These are phyloP conservation scores for Stegastes partitus DNA, from an alignment of 2,113 vertebrate species.

Conservation along the genomic window DNA sequence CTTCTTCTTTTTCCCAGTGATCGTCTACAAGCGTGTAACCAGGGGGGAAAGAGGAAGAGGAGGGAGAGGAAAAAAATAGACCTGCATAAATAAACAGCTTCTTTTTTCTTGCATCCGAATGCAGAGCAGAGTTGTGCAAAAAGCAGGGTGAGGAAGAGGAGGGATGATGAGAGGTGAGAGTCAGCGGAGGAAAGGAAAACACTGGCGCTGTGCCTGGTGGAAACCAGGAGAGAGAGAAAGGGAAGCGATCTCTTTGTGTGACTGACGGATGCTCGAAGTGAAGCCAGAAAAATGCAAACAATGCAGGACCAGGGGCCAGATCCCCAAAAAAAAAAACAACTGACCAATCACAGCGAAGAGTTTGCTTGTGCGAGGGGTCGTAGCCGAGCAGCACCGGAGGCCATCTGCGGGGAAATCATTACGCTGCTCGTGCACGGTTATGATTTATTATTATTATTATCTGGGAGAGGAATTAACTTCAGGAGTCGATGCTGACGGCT, in stretches of 20 bases:
- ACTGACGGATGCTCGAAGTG: constrained; percentile 64
- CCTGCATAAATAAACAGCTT: constrained; percentile 67
- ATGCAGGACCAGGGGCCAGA: constrained; percentile 24
- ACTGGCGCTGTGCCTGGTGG: constrained; percentile 65
- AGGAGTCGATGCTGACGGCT: too few relatives aligned
- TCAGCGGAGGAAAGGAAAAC: constrained; percentile 66
- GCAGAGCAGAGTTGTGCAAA: constrained; percentile 5
- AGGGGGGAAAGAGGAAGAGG: not conserved
- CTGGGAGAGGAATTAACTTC: not conserved
- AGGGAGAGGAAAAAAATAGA: constrained; percentile 28
- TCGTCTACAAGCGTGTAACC: constrained; percentile 29
- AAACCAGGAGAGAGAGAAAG: constrained; percentile 35
- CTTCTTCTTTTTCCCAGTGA: not conserved
- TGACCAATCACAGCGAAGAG: constrained; percentile 27
- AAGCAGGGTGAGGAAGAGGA: not conserved
- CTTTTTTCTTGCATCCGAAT: constrained; percentile 31
- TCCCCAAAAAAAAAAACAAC: not conserved
- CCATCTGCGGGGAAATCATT: constrained; percentile 16
- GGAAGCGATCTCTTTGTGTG: constrained; percentile 59
- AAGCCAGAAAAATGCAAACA: constrained; percentile 31
- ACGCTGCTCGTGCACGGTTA: not conserved
- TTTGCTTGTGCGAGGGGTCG: not conserved
- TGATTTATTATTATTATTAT: not conserved
- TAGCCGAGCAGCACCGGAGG: constrained; percentile 19
- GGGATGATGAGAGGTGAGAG: constrained; percentile 37